Evolutionary conservation across 2,797 vertebrate species (phyloP).

Genomic region (Smutsia temminckii): DNA sequence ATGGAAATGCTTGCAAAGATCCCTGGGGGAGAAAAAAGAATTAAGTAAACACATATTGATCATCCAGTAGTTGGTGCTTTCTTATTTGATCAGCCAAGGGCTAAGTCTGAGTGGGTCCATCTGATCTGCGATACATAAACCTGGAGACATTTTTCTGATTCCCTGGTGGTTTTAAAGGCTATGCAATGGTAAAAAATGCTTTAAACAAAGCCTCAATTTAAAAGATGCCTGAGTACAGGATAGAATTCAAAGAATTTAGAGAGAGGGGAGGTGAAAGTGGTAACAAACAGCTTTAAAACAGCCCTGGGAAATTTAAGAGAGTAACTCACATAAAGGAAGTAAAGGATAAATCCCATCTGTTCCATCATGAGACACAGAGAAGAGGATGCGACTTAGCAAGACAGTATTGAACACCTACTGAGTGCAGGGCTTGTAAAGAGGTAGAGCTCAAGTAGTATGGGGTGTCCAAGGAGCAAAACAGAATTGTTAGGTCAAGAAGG

Average conservation of each 20-base stretch:
- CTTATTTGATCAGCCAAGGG: constrained; percentile 36
- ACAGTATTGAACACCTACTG: background rate
- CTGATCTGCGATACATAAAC: constrained; percentile 36
- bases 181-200: constrained; percentile 20
- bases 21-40: background rate
- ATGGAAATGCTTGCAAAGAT: constrained; percentile 37
- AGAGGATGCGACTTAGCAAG: background rate
- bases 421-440: background rate
- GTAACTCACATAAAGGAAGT: background rate
- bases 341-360: background rate
- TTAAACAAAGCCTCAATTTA: constrained; percentile 71
- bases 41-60: constrained; percentile 65
- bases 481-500: background rate
- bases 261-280: constrained; percentile 43
- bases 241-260: constrained; percentile 74
- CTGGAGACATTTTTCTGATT: constrained; percentile 45
- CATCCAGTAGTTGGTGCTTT: background rate
- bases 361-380: background rate
- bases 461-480: background rate
- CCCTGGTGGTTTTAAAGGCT: constrained; percentile 49
- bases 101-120: background rate
- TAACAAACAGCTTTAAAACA: constrained; percentile 2
- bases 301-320: background rate
- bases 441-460: background rate
- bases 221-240: constrained; percentile 48